Base-by-base conservation (phyloP, 2,888 invertebrate species). In the Rhingia campestris region DNA sequence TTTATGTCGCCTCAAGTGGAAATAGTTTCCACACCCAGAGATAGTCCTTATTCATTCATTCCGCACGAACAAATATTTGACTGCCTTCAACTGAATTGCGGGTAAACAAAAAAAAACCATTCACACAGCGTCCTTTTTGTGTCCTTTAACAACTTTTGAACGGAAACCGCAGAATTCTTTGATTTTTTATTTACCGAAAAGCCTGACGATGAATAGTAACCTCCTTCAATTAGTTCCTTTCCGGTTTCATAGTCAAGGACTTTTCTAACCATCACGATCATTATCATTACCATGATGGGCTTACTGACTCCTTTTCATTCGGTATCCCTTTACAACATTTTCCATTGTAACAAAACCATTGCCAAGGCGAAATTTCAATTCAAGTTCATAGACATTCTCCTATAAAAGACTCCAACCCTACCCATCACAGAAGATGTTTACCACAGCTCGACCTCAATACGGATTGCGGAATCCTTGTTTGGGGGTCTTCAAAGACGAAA, bases 181-280 rank as follows among this genome's bases (percentile, higher is more conserved):
- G 47, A 47, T 47, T 47, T 9, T 1, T 22, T 22, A 22, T 22
- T 22, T 3, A 3, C 22, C 47, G 5, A 4, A 22, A 49, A 32
- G 22, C 22, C 22, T 22, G 22, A 22, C 22, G 22, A 22, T 22
- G 22, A 22, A 22, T 22, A 22, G 2, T 22, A 49, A 6, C 47
- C 33, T 45, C 58, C 49, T 35, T 66, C 49, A 74, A 41, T 66
- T 64, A 64, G 64, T 56, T 39, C 9, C 6, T 41, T 32, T 41
- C 39, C 37, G 30, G 30, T 53, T 43, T 33, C 43, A 37, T 10
- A 9, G 4, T 39, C 32, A 12, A 63, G 63, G 45, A 45, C n/a
- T 32, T 22, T 22, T 30, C 12, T 12, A 14, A 59, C 14, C 59
- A 45, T 10, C 70, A 39, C 7, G 43, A 43, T 53, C 35, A 64